These are phyloP conservation scores for Oryctolagus cuniculus DNA, from an alignment of 2,113 vertebrate species.

Conservation along the genomic window DNA sequence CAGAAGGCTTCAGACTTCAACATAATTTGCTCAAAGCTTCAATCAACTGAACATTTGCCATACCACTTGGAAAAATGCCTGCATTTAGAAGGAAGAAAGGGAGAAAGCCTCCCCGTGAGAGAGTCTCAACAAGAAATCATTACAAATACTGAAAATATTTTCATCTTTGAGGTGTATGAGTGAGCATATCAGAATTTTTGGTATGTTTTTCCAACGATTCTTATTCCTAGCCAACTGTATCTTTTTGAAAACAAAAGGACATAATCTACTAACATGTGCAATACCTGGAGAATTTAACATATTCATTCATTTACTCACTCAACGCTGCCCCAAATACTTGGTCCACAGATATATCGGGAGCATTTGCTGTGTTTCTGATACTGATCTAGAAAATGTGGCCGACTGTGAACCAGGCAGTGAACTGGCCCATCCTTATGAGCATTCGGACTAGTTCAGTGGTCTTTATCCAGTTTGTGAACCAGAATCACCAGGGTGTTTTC, in stretches of 20 bases:
- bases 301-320: background rate
- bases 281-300: constrained; percentile 1
- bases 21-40: constrained; percentile 79
- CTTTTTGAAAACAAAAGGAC: constrained; percentile 4
- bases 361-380: background rate
- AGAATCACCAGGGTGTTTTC: background rate
- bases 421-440: accelerated
- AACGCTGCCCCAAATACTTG: background rate
- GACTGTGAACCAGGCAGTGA: background rate
- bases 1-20: constrained; percentile 74
- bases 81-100: constrained; percentile 73
- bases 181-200: constrained; percentile 18
- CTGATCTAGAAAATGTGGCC: background rate
- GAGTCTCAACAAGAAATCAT: constrained; percentile 45
- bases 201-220: background rate
- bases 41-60: constrained; percentile 73
- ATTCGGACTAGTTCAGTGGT: background rate
- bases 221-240: background rate
- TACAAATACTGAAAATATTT: constrained; percentile 27
- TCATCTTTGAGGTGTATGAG: background rate
- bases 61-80: constrained; percentile 40
- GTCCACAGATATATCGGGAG: background rate
- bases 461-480: background rate
- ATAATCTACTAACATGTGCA: background rate
- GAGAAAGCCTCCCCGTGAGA: background rate